A percentile compares a stretch with the other conserved stretches of the same genome.
Conservation (phyloP, 37 sponge, comb jelly and placozoan species). For the Dysidea cf. avara region DNA sequence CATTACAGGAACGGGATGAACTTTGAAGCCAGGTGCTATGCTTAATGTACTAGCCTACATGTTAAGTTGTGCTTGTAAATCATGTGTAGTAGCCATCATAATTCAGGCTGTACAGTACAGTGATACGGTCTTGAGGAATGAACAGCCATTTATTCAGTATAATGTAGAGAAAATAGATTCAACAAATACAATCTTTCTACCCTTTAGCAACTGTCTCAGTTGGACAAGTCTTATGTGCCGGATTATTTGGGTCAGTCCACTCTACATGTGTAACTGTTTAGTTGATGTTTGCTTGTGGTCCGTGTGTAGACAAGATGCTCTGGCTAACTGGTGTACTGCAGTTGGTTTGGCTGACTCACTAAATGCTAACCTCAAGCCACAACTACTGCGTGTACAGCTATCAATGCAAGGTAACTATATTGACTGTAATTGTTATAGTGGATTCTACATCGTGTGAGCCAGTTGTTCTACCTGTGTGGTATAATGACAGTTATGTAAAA, state of each 20-base stretch:
- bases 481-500: conserved; percentile 7
- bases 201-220: conserved; percentile 68
- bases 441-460: background rate
- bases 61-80: no score
- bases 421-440: no score
- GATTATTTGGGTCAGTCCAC: conserved; percentile 90
- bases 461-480: background rate
- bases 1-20: no score
- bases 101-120: no score
- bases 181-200: no score
- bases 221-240: conserved; percentile 92
- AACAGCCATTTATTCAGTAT: no score
- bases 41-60: no score
- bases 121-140: no score
- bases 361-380: conserved; percentile 54
- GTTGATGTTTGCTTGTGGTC: background rate
- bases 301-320: conserved; percentile 53
- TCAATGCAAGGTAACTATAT: conserved; percentile 72
- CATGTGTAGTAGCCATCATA: no score
- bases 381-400: conserved; percentile 83
- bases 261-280: no score
- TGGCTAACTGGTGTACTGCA: conserved; percentile 80
- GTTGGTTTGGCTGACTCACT: conserved; percentile 54
- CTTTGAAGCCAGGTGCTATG: no score
- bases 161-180: no score